Base-by-base conservation (phyloP, 2,797 vertebrate species). In the Sarcoramphus papa region DNA sequence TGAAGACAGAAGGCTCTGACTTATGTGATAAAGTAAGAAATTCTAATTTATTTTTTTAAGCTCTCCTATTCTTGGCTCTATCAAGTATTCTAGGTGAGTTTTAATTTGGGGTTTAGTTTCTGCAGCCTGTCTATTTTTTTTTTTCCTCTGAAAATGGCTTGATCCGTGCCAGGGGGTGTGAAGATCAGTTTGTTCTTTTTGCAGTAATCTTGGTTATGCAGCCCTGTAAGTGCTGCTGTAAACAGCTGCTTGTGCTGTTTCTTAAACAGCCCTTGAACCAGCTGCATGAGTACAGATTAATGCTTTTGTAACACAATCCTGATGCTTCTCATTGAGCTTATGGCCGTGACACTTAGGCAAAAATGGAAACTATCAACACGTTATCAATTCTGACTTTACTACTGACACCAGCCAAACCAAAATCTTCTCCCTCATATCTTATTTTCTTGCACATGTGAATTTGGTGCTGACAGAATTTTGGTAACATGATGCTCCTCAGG, bases 1-100 rank as follows among this genome's bases (percentile, higher is more conserved):
- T 99, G 88, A 99, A 99, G 97, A 98, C 99, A 0, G 99, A 99
- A 98, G 99, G 99, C 88, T 99, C 99, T 0, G 99, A 99, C 65
- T 95, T 99, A 80, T 99, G 99, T 1, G 99, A 99, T 64, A 99
- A 99, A 98, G 99, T 99, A 94, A 96, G 98, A 95, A 64, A 73
- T 86, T 9, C 2, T 43, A 11, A 25, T 48, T 17, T 12, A 6
- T 47, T 57, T 50, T 53, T 80, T 45, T 31, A 72, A 75, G 16
- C 24, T 88, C 2, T 74, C 10, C 7, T 83, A 7, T 57, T 85
- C 19, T 73, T 84, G 48, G 15, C 28, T 59, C 54, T 88, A 3
- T 75, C 3, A 37, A 19, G 20, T 84, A 28, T 59, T 89, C 16
- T 60, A 19, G 59, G 10, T 7, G 19, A 60, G 25, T 85, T 89